These are phyloP conservation scores for Philopotamus ludificatus DNA, from an alignment of 1,140 invertebrate species.

Conservation along the genomic window DNA sequence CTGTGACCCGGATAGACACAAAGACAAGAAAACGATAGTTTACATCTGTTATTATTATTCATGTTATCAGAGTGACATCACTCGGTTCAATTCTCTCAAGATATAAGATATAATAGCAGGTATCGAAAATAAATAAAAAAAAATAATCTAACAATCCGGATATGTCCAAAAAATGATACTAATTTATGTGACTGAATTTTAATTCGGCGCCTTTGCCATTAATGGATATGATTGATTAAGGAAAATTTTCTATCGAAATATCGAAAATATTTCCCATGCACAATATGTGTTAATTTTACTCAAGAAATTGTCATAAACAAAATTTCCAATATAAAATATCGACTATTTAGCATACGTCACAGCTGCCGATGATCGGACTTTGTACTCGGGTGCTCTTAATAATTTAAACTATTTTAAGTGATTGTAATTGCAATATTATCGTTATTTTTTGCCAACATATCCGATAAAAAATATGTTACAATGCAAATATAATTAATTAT, in stretches of 20 bases:
- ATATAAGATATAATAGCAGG: background rate
- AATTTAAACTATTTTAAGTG: constrained; percentile 25
- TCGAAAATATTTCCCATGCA: too few species aligned
- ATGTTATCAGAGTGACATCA: background rate
- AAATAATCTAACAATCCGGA: too few species aligned
- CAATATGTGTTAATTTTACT: background rate
- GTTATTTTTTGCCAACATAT: background rate
- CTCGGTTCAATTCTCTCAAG: background rate
- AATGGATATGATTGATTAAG: background rate
- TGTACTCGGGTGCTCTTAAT: constrained; percentile 10
- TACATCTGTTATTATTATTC: background rate
- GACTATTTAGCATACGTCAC: background rate
- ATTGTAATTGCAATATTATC: constrained; percentile 21
- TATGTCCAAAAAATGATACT: background rate
- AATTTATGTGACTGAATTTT: background rate
- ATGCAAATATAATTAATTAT: too few species aligned
- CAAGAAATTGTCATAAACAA: background rate
- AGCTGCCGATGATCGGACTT: background rate
- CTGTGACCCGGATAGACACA: constrained; percentile 19
- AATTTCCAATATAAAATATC: background rate
- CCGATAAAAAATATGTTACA: background rate
- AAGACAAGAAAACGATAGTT: background rate
- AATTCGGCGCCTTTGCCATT: background rate
- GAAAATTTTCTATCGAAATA: background rate
- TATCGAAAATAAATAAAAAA: background rate